Evolutionary conservation across 2,797 vertebrate species (phyloP).

Genomic region (Streptopelia turtur): DNA sequence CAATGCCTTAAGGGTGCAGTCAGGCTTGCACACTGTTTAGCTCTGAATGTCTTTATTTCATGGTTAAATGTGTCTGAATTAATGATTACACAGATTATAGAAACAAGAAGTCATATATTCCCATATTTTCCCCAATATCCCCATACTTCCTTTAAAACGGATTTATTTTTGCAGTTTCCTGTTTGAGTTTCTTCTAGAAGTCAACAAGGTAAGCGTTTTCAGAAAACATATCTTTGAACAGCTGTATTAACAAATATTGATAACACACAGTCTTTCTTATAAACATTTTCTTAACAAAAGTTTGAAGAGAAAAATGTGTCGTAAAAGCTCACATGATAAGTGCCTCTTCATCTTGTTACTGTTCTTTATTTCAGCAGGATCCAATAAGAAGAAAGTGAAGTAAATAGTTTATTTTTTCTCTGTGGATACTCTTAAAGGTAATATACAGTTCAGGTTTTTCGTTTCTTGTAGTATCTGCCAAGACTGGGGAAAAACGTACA

Average conservation of each 20-base stretch:
- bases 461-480: constrained; percentile 81
- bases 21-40: not conserved
- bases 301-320: constrained; percentile 55
- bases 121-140: constrained; percentile 48
- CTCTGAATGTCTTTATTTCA: not conserved
- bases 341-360: constrained; percentile 47
- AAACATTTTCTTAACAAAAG: constrained; percentile 74
- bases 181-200: constrained; percentile 47
- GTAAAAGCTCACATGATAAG: constrained; percentile 59
- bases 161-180: constrained; percentile 23
- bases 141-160: constrained; percentile 35
- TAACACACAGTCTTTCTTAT: constrained; percentile 74
- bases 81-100: not conserved
- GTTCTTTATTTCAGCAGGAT: constrained; percentile 70
- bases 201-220: constrained; percentile 63
- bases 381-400: constrained; percentile 32
- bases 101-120: constrained; percentile 47
- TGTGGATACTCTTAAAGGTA: constrained; percentile 81
- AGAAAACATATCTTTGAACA: constrained; percentile 64
- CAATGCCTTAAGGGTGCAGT: not conserved
- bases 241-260: constrained; percentile 60
- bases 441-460: constrained; percentile 88
- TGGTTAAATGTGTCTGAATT: not conserved
- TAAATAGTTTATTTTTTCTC: constrained; percentile 73
- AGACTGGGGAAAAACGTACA: constrained; percentile 78